These are phyloP conservation scores for Dendrocincla fuliginosa DNA, from an alignment of 2,797 vertebrate genomes.

Conservation along the genomic window DNA sequence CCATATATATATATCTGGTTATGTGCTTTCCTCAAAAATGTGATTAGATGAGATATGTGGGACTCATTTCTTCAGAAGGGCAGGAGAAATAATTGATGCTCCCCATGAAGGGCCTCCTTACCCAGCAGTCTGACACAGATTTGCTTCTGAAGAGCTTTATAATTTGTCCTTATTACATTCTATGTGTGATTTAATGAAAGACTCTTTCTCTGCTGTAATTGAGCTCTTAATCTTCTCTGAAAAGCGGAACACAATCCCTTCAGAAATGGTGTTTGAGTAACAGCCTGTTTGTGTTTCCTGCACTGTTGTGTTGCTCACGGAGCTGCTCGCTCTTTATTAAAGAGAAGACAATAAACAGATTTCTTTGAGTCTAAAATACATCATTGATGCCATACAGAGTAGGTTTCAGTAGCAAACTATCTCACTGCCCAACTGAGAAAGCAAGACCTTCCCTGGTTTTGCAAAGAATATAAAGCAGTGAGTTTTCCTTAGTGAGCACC, in stretches of 20 bases:
- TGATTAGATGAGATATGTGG: not conserved
- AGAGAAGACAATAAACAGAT: not conserved
- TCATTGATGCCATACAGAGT: not conserved
- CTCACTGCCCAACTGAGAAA: not conserved
- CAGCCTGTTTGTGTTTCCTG: not conserved
- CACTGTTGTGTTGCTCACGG: accelerated
- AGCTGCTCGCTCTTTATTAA: not conserved
- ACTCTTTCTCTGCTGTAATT: constrained; percentile 27
- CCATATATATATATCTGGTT: no score
- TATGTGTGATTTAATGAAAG: constrained; percentile 33
- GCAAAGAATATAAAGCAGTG: not conserved
- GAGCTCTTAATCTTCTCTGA: constrained; percentile 44
- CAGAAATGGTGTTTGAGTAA: not conserved
- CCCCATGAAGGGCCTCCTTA: not conserved
- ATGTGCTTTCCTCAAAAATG: not conserved
- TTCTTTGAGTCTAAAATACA: not conserved
- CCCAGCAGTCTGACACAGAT: not conserved
- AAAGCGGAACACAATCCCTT: constrained; percentile 3
- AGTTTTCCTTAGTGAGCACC: not conserved
- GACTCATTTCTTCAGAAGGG: not conserved
- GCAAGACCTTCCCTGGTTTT: not conserved
- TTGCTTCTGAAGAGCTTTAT: not conserved
- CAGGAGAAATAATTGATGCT: not conserved
- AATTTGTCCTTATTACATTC: constrained; percentile 18
- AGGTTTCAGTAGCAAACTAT: not conserved